phyloP scores from a whole-genome alignment of 53 echinoderm and acorn worm genomes.

The Henricia sp. region DNA sequence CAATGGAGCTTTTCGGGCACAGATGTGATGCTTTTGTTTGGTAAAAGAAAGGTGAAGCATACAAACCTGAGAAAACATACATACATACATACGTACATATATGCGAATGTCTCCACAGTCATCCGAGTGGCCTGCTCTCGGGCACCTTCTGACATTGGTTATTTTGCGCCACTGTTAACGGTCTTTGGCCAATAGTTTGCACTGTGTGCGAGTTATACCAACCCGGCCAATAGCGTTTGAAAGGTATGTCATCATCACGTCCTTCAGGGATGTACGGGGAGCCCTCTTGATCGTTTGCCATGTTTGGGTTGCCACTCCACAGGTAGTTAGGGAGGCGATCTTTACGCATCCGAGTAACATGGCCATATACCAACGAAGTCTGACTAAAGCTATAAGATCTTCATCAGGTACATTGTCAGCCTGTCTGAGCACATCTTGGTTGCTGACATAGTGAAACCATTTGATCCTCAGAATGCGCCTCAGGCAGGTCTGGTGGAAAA shows the following conservation, averaged over 20 bases:
- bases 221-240: background rate
- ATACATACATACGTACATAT: too few species aligned
- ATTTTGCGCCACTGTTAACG: too few species aligned
- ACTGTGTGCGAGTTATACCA: background rate
- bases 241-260: background rate
- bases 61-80: too few species aligned
- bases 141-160: too few species aligned
- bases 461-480: background rate
- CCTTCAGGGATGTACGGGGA: background rate
- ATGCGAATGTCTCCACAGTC: background rate
- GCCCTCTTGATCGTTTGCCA: background rate
- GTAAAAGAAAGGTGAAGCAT: too few species aligned
- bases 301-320: too few species aligned
- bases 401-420: background rate
- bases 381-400: too few species aligned
- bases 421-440: too few species aligned
- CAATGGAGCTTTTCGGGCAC: too few species aligned
- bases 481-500: background rate
- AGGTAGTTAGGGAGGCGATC: background rate
- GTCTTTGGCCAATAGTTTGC: background rate
- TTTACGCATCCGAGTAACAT: background rate
- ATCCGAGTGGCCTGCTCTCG: background rate
- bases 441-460: background rate
- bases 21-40: too few species aligned
- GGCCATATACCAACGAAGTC: background rate